Base-by-base conservation (phyloP, 2,797 vertebrate genomes). In the Synanceia verrucosa region DNA sequence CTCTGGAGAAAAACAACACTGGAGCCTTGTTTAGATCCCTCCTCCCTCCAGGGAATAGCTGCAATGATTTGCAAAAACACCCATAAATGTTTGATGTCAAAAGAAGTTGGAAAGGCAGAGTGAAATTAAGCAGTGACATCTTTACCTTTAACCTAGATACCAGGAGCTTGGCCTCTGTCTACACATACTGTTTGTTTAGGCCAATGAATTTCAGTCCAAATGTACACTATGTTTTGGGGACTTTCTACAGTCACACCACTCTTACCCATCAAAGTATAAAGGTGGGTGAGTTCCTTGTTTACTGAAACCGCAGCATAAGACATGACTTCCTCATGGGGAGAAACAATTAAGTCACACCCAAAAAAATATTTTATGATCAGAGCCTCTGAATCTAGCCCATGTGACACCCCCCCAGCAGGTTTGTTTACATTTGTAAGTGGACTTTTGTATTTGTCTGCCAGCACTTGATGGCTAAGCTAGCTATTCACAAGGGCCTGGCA, bases 61-160 rank as follows among this genome's bases (percentile, higher is more conserved):
- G 60, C 6, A 59, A 62, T 57, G 48, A 36, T 82, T 72, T 73
- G 0, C 55, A 59, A 29, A 62, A 46, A 28, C 21, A 14, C 18
- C 43, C 24, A 61, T 77, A 47, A 81, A 82, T 79, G 81, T 73
- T 72, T 65, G 11, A 55, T 57, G 51, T 66, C n/a, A 19, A 29
- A 61, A 9, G 14, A 61, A 9, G 14, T 33, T 29, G 2, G 9
- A 36, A 66, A 0, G 2, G 8, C 21, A 59, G 53, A 62, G 65
- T 55, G 41, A 66, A 83, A 71, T 69, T 28, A 78, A 84, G 81
- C 72, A 36, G 39, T 83, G 66, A 86, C 61, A 80, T 79, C 64
- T 78, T 80, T 75, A 81, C 78, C 82, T 91, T 91, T 87, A 73
- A 66, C 86, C 81, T 63, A 82, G 28, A 86, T 76, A 64, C 66